phyloP scores from a whole-genome alignment of 1,140 invertebrate species.

The Anastrepha obliqua region DNA sequence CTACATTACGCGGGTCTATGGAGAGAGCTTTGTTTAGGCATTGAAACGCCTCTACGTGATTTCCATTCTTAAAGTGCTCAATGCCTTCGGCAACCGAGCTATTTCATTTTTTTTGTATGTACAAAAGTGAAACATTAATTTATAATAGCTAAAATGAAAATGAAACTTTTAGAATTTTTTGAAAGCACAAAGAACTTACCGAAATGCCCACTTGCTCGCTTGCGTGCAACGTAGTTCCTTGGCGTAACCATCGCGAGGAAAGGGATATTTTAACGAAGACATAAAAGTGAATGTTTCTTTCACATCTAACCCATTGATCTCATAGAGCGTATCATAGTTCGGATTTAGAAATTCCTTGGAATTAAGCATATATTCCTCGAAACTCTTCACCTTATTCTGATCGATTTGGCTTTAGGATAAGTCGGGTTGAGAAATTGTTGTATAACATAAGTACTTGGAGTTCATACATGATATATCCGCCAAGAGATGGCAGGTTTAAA shows the following conservation, averaged over 20 bases:
- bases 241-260: constrained; percentile 87
- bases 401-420: constrained; percentile 82
- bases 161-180: not conserved
- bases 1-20: constrained; percentile 94
- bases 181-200: constrained; percentile 62
- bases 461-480: not conserved
- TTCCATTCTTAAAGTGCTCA: constrained; percentile 92
- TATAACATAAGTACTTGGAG: not conserved
- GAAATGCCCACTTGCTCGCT: constrained; percentile 93
- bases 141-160: constrained; percentile 24
- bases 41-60: constrained; percentile 94
- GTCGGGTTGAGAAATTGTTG: not conserved
- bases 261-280: constrained; percentile 81
- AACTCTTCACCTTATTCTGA: constrained; percentile 69
- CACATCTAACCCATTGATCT: constrained; percentile 66
- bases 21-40: constrained; percentile 94
- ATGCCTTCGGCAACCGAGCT: constrained; percentile 94
- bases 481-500: too few species aligned
- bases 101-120: not conserved
- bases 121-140: not conserved
- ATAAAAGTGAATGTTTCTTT: constrained; percentile 81
- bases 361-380: constrained; percentile 89
- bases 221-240: constrained; percentile 89
- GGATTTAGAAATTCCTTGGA: constrained; percentile 93
- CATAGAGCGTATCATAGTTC: constrained; percentile 79